These are phyloP conservation scores for Perdita meconis DNA, from an alignment of 2,888 invertebrate species.

Conservation along the genomic window DNA sequence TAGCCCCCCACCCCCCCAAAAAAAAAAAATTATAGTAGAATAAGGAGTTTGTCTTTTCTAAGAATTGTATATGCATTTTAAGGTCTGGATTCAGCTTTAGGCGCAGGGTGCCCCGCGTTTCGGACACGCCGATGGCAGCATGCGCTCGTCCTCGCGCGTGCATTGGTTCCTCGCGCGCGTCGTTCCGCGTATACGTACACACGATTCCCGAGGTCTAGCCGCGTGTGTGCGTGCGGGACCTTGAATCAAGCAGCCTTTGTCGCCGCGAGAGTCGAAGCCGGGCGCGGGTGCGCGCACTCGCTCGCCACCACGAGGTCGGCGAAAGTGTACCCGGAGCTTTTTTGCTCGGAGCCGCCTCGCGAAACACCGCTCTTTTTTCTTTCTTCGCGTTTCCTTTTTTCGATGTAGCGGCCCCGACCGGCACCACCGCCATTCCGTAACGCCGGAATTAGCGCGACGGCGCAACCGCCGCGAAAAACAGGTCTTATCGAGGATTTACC, in stretches of 20 bases:
- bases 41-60: too few relatives aligned
- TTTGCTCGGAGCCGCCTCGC: conserved; percentile 72
- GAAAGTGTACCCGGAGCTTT: conserved; percentile 83
- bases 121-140: conserved; percentile 57
- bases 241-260: conserved; percentile 84
- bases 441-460: conserved; percentile 70
- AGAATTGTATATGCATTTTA: too few relatives aligned
- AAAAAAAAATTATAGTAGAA: too few relatives aligned
- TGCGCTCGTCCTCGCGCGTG: conserved; percentile 60
- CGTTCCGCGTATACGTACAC: conserved; percentile 22
- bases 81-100: too few relatives aligned
- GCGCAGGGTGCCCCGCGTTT: conserved; percentile 41
- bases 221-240: conserved; percentile 80
- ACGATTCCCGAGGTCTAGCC: neutral
- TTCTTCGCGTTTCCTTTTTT: conserved; percentile 68
- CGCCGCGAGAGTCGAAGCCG: conserved; percentile 80
- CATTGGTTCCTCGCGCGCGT: conserved; percentile 58
- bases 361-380: conserved; percentile 64
- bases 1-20: too few relatives aligned
- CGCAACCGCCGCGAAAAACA: conserved; percentile 52
- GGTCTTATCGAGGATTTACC: conserved; percentile 63
- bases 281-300: conserved; percentile 62
- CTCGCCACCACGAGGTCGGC: conserved; percentile 83
- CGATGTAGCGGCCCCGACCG: conserved; percentile 47
- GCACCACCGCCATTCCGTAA: conserved; percentile 70